Evolutionary conservation across 2,888 invertebrate genomes (phyloP), one percentile per base, ranked within the genome.

Genomic region (Diarsia rubi): DNA sequence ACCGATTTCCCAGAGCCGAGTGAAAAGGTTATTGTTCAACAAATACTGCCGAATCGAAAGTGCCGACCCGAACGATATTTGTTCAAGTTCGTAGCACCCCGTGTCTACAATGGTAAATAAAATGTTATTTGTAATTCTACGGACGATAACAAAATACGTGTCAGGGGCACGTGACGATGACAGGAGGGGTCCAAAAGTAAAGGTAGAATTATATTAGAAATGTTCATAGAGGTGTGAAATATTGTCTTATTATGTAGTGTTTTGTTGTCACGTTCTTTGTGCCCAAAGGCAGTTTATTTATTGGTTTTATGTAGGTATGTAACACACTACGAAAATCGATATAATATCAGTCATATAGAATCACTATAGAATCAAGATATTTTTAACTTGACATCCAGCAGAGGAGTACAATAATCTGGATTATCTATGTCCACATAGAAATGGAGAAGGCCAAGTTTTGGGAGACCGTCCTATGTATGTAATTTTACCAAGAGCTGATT

Each of bases 111-210:
- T 73, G 47, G 27, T 65, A 77, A 70, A 86, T 60, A 75, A 59
- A 76, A 60, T 62, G 44, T 64, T 65, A 57, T 65, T 75, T 65
- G 31, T 83, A 78, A 80, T 79, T 73, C 62, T 24, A 70, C 44
- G 44, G 54, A 52, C 69, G 69, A 79, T 82, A 75, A 81, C 81
- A 85, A 77, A 75, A 79, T 75, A 72, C 64, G 37, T 67, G 86
- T 81, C 69, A 73, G 59, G 5, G n/a, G 78, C 75, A 74, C 75
- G 74, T 87, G 83, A 68, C 67, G 66, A 21, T 69, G 79, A 79
- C 75, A 78, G 70, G 73, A 68, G 57, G 66, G 65, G 52, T 45
- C 65, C 24, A 44, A 68, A 73, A 49, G 62, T 71, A 57, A 44
- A 64, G 74, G 70, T 74, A 63, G 60, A 75, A 71, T 73, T 74